These are phyloP conservation scores for Coturnix japonica DNA, from an alignment of 2,113 vertebrate genomes.

Conservation along the genomic window DNA sequence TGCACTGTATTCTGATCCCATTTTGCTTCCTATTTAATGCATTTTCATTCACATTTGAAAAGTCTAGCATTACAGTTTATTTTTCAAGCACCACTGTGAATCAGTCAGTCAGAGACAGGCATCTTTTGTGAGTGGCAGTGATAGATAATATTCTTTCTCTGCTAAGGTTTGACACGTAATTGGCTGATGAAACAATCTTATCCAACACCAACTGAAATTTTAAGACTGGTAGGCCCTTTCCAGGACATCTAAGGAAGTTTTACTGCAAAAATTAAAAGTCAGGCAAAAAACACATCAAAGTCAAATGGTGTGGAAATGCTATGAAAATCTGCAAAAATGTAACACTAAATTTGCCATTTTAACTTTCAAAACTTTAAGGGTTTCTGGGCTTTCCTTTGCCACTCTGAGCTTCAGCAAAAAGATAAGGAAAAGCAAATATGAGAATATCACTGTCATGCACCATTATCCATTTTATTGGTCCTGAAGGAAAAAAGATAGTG, in stretches of 20 bases:
- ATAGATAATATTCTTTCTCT: background rate
- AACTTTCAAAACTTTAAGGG: background rate
- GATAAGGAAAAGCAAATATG: background rate
- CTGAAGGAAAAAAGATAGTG: background rate
- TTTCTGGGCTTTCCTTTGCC: background rate
- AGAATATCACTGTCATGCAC: background rate
- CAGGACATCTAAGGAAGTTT: background rate
- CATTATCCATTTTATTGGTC: background rate
- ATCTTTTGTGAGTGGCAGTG: background rate
- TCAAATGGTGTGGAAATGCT: background rate
- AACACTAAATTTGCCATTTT: background rate
- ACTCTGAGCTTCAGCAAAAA: background rate
- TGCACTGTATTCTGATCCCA: background rate
- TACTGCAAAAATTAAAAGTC: background rate
- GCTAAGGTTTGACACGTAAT: background rate
- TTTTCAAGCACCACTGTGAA: conserved; percentile 4
- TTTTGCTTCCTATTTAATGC: background rate
- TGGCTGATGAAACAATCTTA: conserved; percentile 46
- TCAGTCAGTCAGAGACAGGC: background rate
- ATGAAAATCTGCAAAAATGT: background rate
- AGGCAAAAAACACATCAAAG: background rate
- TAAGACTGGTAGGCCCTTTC: conserved; percentile 30
- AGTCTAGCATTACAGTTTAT: background rate
- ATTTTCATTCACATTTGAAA: conserved; percentile 24
- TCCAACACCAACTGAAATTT: conserved; percentile 20